phyloP scores from a whole-genome alignment of 2,888 invertebrate species.

The Himalopsyche anomala region DNA sequence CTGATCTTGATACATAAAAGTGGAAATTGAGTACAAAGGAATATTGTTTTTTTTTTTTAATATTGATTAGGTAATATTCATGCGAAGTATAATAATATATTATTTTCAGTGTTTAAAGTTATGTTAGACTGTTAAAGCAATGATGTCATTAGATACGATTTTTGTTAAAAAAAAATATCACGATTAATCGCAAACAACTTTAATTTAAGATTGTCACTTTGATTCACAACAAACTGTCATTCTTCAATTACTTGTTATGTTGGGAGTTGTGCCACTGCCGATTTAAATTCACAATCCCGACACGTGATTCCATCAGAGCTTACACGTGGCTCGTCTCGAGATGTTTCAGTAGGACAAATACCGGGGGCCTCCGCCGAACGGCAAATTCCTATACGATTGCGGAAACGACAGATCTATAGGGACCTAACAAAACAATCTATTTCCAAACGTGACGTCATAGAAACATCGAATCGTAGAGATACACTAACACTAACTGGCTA shows the following conservation, averaged over 20 bases:
- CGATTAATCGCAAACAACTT: too few relatives aligned
- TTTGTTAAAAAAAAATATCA: too few relatives aligned
- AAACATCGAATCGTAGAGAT: background rate
- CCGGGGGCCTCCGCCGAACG: background rate
- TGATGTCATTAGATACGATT: too few relatives aligned
- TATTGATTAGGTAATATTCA: too few relatives aligned
- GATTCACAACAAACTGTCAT: too few relatives aligned
- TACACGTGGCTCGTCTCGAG: background rate
- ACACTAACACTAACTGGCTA: background rate
- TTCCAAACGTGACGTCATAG: conserved; percentile 18
- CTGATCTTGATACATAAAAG: too few relatives aligned
- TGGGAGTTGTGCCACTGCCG: background rate
- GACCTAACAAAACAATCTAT: conserved; percentile 20
- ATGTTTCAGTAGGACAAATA: conserved; percentile 19
- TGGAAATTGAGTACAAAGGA: too few relatives aligned
- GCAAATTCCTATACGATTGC: conserved; percentile 19
- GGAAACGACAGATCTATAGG: conserved; percentile 10
- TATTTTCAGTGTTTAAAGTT: too few relatives aligned
- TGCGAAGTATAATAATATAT: too few relatives aligned
- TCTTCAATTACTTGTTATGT: background rate
- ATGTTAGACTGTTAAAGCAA: too few relatives aligned
- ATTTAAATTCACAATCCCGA: conserved; percentile 2
- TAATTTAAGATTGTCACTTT: too few relatives aligned
- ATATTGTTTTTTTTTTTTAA: too few relatives aligned
- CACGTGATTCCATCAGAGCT: background rate